phyloP scores from a whole-genome alignment of 2,113 vertebrate species.

The Sciurus niger region DNA sequence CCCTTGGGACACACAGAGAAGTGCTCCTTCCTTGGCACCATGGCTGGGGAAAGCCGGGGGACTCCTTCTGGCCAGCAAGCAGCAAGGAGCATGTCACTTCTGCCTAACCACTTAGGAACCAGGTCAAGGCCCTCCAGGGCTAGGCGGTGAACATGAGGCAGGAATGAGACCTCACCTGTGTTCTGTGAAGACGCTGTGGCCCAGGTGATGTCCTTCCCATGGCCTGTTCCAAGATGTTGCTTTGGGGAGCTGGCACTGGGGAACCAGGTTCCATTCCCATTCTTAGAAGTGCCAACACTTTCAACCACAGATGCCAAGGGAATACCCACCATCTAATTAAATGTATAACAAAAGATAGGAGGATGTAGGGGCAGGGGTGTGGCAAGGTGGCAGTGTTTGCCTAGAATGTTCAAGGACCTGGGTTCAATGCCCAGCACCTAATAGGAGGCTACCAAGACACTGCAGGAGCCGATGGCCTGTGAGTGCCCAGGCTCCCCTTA shows the following conservation, averaged over 20 bases:
- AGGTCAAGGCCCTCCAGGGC: not conserved
- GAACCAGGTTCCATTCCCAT: not conserved
- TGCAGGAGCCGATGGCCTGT: not conserved
- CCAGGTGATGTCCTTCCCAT: no score
- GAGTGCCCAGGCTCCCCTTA: not conserved
- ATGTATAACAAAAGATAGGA: not conserved
- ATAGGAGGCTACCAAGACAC: not conserved
- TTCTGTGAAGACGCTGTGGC: not conserved
- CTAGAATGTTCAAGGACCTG: not conserved
- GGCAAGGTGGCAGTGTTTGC: not conserved
- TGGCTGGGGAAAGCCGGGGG: rapidly evolving
- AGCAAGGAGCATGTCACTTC: rapidly evolving
- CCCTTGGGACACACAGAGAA: not conserved
- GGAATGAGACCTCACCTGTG: not conserved
- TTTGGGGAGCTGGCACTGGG: not conserved
- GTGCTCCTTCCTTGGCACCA: not conserved
- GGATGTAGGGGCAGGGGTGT: not conserved
- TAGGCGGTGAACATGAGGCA: not conserved
- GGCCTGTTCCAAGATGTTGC: not conserved
- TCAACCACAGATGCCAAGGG: not conserved
- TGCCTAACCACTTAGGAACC: not conserved
- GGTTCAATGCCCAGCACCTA: not conserved
- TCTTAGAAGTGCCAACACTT: not conserved
- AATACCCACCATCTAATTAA: not conserved
- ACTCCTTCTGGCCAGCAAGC: not conserved